Percentiles rank a stretch among this genome's conserved stretches.
phyloP scores from a whole-genome alignment of 2,113 vertebrate species.

The Centropristis striata region DNA sequence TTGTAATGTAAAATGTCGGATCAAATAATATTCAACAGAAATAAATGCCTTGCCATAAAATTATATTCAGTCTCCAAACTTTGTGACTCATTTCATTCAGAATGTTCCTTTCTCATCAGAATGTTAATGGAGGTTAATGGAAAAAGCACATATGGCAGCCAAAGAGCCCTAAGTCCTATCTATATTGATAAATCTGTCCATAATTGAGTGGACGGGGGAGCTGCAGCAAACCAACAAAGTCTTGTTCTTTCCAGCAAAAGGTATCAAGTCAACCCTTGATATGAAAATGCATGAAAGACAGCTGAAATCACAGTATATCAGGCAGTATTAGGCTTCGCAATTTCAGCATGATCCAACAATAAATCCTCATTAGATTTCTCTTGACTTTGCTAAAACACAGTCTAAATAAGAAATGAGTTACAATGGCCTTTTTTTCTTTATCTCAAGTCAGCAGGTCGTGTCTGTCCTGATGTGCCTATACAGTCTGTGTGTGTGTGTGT shows the following conservation, averaged over 20 bases:
- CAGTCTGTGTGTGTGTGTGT: slow-evolving; percentile 41
- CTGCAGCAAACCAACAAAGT: slow-evolving; percentile 47
- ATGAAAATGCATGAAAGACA: slow-evolving; percentile 21
- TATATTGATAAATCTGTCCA: slow-evolving; percentile 28
- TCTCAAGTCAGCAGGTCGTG: slow-evolving; percentile 60
- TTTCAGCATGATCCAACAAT: not conserved
- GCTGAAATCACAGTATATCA: slow-evolving; percentile 18
- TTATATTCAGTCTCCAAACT: not conserved
- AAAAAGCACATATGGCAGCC: slow-evolving; percentile 33
- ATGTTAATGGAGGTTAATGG: slow-evolving; percentile 57
- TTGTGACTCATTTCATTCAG: slow-evolving; percentile 30
- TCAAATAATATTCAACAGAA: slow-evolving; percentile 22
- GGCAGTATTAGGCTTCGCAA: slow-evolving; percentile 4
- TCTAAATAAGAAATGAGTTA: slow-evolving; percentile 13
- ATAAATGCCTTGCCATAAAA: slow-evolving; percentile 12
- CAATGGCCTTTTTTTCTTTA: slow-evolving; percentile 6
- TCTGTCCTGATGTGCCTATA: slow-evolving; percentile 32
- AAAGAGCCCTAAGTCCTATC: slow-evolving; percentile 15
- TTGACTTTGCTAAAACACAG: not conserved
- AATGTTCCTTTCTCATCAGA: slow-evolving; percentile 4
- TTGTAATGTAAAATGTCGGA: slow-evolving; percentile 20
- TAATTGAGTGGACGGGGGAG: slow-evolving; percentile 1
- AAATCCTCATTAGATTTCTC: slow-evolving; percentile 12
- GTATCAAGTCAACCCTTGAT: not conserved
- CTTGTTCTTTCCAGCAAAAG: slow-evolving; percentile 28